phyloP scores from a whole-genome alignment of 2,797 vertebrate species.

The Huso huso region DNA sequence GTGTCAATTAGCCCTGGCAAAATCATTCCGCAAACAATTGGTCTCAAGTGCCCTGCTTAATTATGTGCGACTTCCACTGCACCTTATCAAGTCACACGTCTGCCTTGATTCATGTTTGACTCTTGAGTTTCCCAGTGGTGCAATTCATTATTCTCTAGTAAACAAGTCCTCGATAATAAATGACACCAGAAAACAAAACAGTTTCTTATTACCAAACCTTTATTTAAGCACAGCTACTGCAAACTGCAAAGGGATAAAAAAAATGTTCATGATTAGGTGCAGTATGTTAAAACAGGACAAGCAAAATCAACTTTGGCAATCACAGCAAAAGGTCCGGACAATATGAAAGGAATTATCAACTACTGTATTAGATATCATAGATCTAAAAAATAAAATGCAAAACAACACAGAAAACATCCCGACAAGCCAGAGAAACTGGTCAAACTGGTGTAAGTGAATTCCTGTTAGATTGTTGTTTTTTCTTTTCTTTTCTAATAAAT shows the following conservation, averaged over 20 bases:
- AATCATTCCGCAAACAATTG: constrained; percentile 98
- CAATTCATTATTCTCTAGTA: constrained; percentile 96
- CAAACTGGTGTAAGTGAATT: too few relatives aligned
- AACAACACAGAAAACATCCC: too few relatives aligned
- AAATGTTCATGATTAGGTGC: constrained; percentile 34
- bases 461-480: too few relatives aligned
- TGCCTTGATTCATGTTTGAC: constrained; percentile 92
- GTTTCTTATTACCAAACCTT: constrained; percentile 61
- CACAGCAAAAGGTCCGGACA: not conserved
- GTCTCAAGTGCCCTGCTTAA: constrained; percentile 98
- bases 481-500: too few relatives aligned
- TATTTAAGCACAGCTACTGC: constrained; percentile 47
- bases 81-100: constrained; percentile 83
- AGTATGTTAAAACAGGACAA: constrained; percentile 16
- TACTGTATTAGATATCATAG: too few relatives aligned
- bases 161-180: constrained; percentile 86
- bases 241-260: constrained; percentile 41
- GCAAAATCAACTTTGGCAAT: constrained; percentile 9
- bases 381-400: too few relatives aligned
- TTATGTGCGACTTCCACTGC: constrained; percentile 89
- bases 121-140: constrained; percentile 89
- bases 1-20: constrained; percentile 98
- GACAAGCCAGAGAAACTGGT: too few relatives aligned
- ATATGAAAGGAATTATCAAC: too few relatives aligned
- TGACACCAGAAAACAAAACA: constrained; percentile 47